phyloP scores from a whole-genome alignment of 2,797 vertebrate species.

The Salmo trutta region DNA sequence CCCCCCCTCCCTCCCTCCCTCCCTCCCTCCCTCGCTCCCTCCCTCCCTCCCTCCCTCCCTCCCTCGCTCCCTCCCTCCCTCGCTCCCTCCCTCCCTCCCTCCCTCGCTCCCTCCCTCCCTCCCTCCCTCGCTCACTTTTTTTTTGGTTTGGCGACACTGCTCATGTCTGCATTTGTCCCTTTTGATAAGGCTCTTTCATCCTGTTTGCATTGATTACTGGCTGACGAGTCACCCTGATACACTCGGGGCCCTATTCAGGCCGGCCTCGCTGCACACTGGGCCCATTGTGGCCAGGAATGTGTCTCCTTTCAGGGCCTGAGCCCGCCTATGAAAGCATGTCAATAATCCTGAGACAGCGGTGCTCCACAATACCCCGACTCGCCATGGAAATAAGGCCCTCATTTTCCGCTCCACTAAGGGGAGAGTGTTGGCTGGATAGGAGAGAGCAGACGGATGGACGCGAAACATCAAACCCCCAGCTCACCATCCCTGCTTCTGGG shows the following conservation, averaged over 20 bases:
- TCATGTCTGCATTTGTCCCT: slow-evolving; percentile 79
- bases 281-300: slow-evolving; percentile 80
- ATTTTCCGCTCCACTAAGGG: slow-evolving; percentile 60
- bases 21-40: too few relatives aligned
- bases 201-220: slow-evolving; percentile 83
- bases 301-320: slow-evolving; percentile 82
- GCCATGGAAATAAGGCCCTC: slow-evolving; percentile 62
- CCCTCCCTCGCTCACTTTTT: not conserved
- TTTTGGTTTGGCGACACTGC: slow-evolving; percentile 57
- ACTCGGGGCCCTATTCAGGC: slow-evolving; percentile 71
- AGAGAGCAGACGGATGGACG: slow-evolving; percentile 39
- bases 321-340: slow-evolving; percentile 79
- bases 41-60: too few relatives aligned
- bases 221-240: slow-evolving; percentile 77
- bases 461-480: not conserved
- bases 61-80: too few relatives aligned
- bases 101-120: too few relatives aligned
- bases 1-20: too few relatives aligned
- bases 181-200: slow-evolving; percentile 79
- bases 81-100: too few relatives aligned
- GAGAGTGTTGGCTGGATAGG: slow-evolving; percentile 51
- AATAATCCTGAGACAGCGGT: slow-evolving; percentile 77
- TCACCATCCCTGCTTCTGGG: not conserved
- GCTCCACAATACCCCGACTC: slow-evolving; percentile 67
- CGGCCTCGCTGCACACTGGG: slow-evolving; percentile 77